Percentiles rank a stretch among this genome's conserved stretches.
Evolutionary conservation across 2,797 vertebrate species (phyloP).

Genomic region (Ciconia nigra): DNA sequence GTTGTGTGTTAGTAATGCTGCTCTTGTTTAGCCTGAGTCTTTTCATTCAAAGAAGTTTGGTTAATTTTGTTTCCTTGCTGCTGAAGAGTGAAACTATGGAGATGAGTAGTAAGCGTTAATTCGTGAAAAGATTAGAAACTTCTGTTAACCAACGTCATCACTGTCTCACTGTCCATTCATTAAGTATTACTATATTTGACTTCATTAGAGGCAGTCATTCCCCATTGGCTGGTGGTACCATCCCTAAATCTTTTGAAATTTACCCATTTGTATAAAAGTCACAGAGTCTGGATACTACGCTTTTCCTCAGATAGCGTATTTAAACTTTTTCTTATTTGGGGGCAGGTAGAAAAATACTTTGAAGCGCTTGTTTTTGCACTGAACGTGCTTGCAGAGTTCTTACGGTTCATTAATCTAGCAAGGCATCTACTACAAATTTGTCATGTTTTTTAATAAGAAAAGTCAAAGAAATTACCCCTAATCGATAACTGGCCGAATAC

Average conservation of each 20-base stretch:
- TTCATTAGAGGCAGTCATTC: neutral
- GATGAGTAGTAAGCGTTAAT: neutral
- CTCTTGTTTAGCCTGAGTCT: conserved; percentile 35
- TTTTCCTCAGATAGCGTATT: neutral
- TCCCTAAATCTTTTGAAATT: neutral
- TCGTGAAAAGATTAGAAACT: neutral
- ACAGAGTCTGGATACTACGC: neutral
- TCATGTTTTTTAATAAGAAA: neutral
- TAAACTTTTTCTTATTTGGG: neutral
- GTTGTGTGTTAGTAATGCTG: neutral
- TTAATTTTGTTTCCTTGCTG: neutral
- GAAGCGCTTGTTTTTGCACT: neutral
- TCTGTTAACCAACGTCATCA: neutral
- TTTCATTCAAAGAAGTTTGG: neutral
- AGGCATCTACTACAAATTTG: neutral
- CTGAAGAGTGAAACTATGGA: neutral
- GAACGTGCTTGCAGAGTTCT: neutral
- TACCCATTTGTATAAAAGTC: neutral
- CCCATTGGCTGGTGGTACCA: neutral
- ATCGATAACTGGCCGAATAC: neutral
- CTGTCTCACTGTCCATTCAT: neutral
- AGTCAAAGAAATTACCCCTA: neutral
- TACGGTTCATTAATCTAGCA: neutral
- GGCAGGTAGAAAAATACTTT: neutral
- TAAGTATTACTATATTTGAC: neutral